Percentiles rank a stretch among this genome's conserved stretches.
Conservation (phyloP, 2,113 vertebrate species). For the Thamnaconus septentrionalis region DNA sequence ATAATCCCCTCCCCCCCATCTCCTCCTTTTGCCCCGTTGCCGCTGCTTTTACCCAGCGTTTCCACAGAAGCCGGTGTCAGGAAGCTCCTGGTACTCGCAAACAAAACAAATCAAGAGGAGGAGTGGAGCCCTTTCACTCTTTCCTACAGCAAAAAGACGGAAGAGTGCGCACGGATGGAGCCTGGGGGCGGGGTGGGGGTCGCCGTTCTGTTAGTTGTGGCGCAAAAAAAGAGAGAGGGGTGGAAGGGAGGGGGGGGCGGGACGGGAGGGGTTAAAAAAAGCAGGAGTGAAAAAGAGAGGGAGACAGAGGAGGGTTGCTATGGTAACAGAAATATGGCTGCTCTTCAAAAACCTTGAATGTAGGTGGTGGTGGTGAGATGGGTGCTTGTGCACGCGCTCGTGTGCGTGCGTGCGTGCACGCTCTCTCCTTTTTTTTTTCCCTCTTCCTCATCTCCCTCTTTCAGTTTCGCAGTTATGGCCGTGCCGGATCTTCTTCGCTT, state of each 20-base stretch:
- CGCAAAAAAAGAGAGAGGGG: slow-evolving; percentile 31
- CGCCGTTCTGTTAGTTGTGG: slow-evolving; percentile 65
- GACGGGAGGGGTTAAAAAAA: slow-evolving; percentile 35
- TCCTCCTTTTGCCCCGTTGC: too few species aligned
- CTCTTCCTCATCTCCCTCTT: slow-evolving; percentile 43
- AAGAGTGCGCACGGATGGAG: slow-evolving; percentile 54
- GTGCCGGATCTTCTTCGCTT: slow-evolving; percentile 47
- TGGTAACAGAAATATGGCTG: slow-evolving; percentile 75
- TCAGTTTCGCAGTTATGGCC: slow-evolving; percentile 61
- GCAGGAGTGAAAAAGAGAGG: slow-evolving; percentile 59
- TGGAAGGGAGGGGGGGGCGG: slow-evolving; percentile 5
- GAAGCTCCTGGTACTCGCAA: slow-evolving; percentile 15
- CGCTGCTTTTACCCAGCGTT: not conserved
- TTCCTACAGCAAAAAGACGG: slow-evolving; percentile 43
- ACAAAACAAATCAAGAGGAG: too few species aligned
- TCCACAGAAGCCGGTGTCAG: slow-evolving; percentile 12
- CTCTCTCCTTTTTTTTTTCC: slow-evolving; percentile 11
- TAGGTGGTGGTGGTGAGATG: slow-evolving; percentile 73
- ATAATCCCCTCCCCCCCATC: too few species aligned
- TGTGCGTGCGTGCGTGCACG: slow-evolving; percentile 43
- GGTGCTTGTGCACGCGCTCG: slow-evolving; percentile 45
- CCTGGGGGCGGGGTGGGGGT: slow-evolving; percentile 44
- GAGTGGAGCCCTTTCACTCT: slow-evolving; percentile 32
- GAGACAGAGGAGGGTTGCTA: slow-evolving; percentile 71
- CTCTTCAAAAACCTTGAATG: slow-evolving; percentile 79